phyloP scores from a whole-genome alignment of 2,113 vertebrate genomes.

The Poeciliopsis turrubarensis region DNA sequence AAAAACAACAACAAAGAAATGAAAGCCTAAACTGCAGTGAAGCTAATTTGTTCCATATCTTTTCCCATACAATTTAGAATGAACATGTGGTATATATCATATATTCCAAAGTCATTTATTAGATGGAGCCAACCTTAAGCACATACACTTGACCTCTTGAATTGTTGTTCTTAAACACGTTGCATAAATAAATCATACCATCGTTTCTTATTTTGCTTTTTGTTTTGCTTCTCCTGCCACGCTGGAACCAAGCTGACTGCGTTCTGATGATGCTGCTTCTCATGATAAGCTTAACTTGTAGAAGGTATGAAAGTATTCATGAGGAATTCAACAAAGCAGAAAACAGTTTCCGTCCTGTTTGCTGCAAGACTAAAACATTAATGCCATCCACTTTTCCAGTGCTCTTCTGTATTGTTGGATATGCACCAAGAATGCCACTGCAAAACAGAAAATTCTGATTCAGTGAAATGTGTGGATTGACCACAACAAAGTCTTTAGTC shows the following conservation, averaged over 20 bases:
- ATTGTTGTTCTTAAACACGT: neutral
- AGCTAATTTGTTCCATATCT: too few species aligned
- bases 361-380: neutral
- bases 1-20: too few species aligned
- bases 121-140: too few species aligned
- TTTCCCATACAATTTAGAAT: too few species aligned
- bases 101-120: too few species aligned
- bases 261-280: neutral
- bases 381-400: neutral
- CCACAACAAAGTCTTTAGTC: neutral
- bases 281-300: neutral
- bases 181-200: neutral
- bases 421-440: neutral
- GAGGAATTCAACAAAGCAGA: conserved; percentile 16
- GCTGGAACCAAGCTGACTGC: conserved; percentile 4
- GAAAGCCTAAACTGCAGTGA: too few species aligned
- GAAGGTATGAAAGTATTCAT: neutral
- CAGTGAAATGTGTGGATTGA: conserved; percentile 37
- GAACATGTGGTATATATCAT: too few species aligned
- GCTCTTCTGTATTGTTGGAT: conserved; percentile 3
- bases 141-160: neutral
- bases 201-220: neutral
- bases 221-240: neutral
- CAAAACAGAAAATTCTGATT: conserved; percentile 6
- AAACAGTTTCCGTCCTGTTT: neutral